phyloP scores from a whole-genome alignment of 2,888 invertebrate genomes.

The Synergus laeviventris region DNA sequence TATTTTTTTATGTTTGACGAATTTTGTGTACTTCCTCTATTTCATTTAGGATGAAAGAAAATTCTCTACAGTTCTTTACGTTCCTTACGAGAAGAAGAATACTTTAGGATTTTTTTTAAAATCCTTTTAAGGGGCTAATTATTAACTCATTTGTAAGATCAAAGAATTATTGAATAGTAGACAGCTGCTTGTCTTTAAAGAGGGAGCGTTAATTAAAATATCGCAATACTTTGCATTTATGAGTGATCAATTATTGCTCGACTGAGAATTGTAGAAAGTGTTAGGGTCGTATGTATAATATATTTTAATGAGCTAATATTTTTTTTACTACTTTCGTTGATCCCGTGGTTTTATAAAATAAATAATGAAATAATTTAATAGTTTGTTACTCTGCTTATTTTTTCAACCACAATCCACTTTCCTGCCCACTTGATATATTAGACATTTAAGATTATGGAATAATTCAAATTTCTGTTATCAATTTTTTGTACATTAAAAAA shows the following conservation, averaged over 20 bases:
- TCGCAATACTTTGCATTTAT: background rate
- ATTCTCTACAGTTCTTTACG: background rate
- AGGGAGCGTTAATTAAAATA: background rate
- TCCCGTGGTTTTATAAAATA: conserved; percentile 5
- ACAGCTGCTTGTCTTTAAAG: background rate
- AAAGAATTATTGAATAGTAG: background rate
- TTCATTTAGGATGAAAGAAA: background rate
- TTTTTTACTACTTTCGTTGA: conserved; percentile 20
- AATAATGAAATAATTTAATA: background rate
- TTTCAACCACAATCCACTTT: background rate
- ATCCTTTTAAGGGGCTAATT: background rate
- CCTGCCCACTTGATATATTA: background rate
- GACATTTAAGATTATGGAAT: too few relatives aligned
- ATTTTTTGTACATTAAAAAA: background rate
- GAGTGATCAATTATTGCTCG: background rate
- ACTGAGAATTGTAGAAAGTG: background rate
- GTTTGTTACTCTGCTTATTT: background rate
- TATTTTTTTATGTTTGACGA: background rate
- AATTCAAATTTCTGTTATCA: background rate
- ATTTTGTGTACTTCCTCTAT: background rate
- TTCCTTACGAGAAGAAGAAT: background rate
- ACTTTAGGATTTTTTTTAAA: background rate
- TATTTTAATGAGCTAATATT: conserved; percentile 7
- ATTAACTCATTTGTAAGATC: background rate
- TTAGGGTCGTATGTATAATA: background rate